Conservation (phyloP, 2,888 invertebrate genomes). For the Heteromyza rotundicornis region DNA sequence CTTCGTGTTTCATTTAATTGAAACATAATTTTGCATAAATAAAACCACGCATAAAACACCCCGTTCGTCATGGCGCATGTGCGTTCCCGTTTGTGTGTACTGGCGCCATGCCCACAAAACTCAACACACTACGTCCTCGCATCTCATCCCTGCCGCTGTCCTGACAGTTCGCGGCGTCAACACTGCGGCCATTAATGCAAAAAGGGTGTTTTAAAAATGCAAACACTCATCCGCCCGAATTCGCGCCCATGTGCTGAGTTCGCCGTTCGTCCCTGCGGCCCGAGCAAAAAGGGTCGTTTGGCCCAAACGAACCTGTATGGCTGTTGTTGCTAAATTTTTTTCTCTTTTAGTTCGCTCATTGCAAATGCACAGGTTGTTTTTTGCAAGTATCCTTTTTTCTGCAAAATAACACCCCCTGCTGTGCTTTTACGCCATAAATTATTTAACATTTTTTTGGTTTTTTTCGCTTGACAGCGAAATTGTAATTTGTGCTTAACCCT, state of each 20-base stretch:
- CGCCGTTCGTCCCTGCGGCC: not conserved
- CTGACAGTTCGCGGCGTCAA: not conserved
- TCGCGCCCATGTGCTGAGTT: conserved; percentile 22
- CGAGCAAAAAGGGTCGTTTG: not conserved
- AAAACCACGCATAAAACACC: conserved; percentile 53
- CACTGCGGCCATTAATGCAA: conserved; percentile 37
- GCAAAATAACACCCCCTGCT: conserved; percentile 42
- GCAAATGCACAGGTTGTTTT: conserved; percentile 51
- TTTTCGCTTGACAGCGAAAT: conserved; percentile 32
- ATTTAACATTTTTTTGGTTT: conserved; percentile 52
- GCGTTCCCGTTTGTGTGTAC: conserved; percentile 3
- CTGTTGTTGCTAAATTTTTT: conserved; percentile 17
- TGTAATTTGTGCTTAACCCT: conserved; percentile 37
- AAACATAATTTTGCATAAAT: conserved; percentile 61
- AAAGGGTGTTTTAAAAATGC: conserved; percentile 47
- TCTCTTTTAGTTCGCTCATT: conserved; percentile 45
- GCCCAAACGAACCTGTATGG: not conserved
- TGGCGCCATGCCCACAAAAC: conserved; percentile 26
- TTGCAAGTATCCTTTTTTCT: conserved; percentile 24
- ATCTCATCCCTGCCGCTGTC: not conserved
- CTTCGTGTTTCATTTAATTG: conserved; percentile 53
- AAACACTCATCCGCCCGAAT: conserved; percentile 31
- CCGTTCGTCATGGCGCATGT: conserved; percentile 35
- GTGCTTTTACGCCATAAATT: conserved; percentile 50
- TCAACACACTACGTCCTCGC: not conserved